Evolutionary conservation across 1,140 invertebrate species (phyloP), one percentile per base, ranked within the genome.

Genomic region (Pseudachorutes palmiensis): DNA sequence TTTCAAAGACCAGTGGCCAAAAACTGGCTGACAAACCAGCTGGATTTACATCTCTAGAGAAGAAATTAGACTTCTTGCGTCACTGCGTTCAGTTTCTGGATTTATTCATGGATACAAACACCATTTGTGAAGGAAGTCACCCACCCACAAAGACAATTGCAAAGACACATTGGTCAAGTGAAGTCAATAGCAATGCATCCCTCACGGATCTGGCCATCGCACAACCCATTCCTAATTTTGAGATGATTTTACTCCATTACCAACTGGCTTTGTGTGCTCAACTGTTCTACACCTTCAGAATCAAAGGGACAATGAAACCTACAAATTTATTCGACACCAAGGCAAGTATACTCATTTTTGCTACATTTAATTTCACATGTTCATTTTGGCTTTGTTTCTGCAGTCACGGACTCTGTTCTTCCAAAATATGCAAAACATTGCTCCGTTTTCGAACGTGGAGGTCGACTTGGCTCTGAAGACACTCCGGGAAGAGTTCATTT

Each of bases 1-100:
- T 86, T 86, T 74, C 86, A 87, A 75, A 80, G 92, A 75, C 87
- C 91, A 79, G 79, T 83, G 0, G 80, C 83, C 86, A 86, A 26
- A 86, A 88, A 74, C 79, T 96, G 1, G 87, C 95, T 48, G 92
- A 95, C 72, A 95, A 94, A 80, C 85, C 89, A 14, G 91, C 91
- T 14, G 91, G 60, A 16, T 70, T 73, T 89, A 79, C 78, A 91
- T 62, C 91, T 90, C 0, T 93, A 91, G 78, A 91, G 92, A 75
- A 83, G 87, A 70, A 80, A 93, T 45, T 80, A 76, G 78, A 79
- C 26, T 92, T 94, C 76, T 79, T 94, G 0, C 80, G 86, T 67
- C 80, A 84, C 19, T 86, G 84, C 58, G 82, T 85, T 26, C 79
- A 82, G 30, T 90, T 94, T 76, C 80, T 96, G 31, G 83, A 89